These are phyloP conservation scores for Lacanobia oleracea DNA, from an alignment of 2,888 invertebrate genomes.

Conservation along the genomic window DNA sequence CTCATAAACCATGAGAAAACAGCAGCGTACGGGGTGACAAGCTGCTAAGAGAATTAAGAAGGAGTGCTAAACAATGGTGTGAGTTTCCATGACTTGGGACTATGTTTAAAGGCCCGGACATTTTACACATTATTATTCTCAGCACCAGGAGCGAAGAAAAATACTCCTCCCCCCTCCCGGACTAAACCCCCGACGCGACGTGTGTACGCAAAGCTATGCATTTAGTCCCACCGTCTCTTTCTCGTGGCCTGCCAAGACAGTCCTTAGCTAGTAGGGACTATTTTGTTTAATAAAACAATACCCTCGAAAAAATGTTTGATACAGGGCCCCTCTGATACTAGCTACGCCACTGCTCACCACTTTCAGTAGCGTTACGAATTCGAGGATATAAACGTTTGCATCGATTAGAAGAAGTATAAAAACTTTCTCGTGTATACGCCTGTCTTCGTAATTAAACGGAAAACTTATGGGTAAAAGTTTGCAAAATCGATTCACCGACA, in stretches of 20 bases:
- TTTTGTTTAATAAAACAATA: no score
- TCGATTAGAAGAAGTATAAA: constrained; percentile 24
- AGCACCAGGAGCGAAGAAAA: not conserved
- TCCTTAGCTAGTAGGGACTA: no score
- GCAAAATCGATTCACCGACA: constrained; percentile 42
- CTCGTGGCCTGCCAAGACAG: no score
- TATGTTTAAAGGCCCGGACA: no score
- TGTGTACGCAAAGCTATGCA: no score
- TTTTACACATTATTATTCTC: not conserved
- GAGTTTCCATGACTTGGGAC: not conserved
- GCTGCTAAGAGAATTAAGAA: constrained; percentile 2
- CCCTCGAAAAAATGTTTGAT: no score
- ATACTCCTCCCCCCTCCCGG: no score
- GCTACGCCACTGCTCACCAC: no score
- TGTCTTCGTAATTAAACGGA: constrained; percentile 37
- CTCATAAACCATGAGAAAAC: not conserved
- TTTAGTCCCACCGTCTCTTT: no score
- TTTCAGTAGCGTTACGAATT: not conserved
- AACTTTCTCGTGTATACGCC: constrained; percentile 39
- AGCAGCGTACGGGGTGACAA: no score
- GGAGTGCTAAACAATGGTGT: not conserved
- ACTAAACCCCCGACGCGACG: no score
- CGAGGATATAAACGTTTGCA: not conserved
- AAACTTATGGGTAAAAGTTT: constrained; percentile 51
- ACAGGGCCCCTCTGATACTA: no score